Evolutionary conservation across 2,797 vertebrate species (phyloP).

Genomic region (Todus mexicanus): DNA sequence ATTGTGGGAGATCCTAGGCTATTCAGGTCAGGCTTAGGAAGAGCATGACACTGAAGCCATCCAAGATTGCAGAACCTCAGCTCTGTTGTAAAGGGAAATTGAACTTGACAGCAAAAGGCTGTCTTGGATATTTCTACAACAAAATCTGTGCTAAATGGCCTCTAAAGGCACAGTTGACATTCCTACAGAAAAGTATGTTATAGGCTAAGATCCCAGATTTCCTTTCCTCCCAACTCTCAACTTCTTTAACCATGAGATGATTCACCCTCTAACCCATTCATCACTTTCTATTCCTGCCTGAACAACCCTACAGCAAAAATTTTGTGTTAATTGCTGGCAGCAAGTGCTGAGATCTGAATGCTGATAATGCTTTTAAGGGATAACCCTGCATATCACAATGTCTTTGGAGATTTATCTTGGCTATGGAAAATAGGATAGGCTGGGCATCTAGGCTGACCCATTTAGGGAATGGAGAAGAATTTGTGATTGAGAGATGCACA

Average conservation of each 20-base stretch:
- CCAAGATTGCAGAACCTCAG: not conserved
- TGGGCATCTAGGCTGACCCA: not conserved
- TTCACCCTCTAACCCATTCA: not conserved
- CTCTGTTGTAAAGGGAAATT: not conserved
- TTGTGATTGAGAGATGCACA: not conserved
- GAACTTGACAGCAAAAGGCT: not conserved
- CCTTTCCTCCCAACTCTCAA: not conserved
- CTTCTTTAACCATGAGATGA: not conserved
- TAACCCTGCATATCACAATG: not conserved
- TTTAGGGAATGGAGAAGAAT: slow-evolving; percentile 12
- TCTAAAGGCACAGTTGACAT: not conserved
- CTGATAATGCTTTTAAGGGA: not conserved
- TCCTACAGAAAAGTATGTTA: not conserved
- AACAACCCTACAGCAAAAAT: not conserved
- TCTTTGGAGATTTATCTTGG: slow-evolving; percentile 7
- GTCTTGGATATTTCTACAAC: not conserved
- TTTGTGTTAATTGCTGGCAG: not conserved
- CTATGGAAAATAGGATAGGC: slow-evolving; percentile 6
- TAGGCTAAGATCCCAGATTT: not conserved
- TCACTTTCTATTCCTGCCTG: not conserved
- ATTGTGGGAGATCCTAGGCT: not conserved
- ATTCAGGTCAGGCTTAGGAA: not conserved
- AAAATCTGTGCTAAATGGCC: not conserved
- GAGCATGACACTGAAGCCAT: not conserved
- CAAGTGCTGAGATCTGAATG: not conserved